Evolutionary conservation across 1,140 invertebrate species (phyloP), one percentile per base, ranked within the genome.

Genomic region (Ericerus pela): DNA sequence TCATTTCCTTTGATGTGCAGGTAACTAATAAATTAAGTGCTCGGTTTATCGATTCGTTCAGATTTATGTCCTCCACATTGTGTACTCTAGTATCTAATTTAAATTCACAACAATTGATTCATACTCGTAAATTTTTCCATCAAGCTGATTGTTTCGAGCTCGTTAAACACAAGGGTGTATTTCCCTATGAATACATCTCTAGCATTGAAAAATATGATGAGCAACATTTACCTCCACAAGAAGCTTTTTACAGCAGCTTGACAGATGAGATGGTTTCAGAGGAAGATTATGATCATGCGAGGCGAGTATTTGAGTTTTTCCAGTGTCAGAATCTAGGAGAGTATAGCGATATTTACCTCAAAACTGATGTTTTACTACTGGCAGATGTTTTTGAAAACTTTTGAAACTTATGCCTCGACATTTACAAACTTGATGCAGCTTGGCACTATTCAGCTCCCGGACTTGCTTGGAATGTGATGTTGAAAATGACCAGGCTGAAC

Each of bases 341-440:
- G 57, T 74, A 71, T 61, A 65, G 62, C 11, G 64, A 72, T 59
- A 51, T 70, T 5, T 73, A 73, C 62, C 38, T 71, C 14, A 70
- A 68, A 67, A 68, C 66, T 20, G 69, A 73, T 59, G 66, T 70
- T 38, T 53, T 71, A 20, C 37, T 72, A 11, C 58, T 71, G 28
- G 60, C 62, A 10, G 70, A 70, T 60, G 59, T 70, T n/a, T 68
- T 70, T 62, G 66, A 70, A 47, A 55, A 55, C 31, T 61, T 55
- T n/a, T 26, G 59, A 0, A 78, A 78, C 26, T 62, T 80, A 0
- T 65, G 69, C 18, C 68, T 58, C 0, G 10, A 8, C 8, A 27
- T 63, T 1, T 38, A 52, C 14, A 22, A 14, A 20, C 12, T 55
- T 6, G 54, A 55, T 22, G 38, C 41, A 2, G 38, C 29, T 0